Evolutionary conservation across 2,797 vertebrate genomes (phyloP).

Genomic region (Microhierax caerulescens): DNA sequence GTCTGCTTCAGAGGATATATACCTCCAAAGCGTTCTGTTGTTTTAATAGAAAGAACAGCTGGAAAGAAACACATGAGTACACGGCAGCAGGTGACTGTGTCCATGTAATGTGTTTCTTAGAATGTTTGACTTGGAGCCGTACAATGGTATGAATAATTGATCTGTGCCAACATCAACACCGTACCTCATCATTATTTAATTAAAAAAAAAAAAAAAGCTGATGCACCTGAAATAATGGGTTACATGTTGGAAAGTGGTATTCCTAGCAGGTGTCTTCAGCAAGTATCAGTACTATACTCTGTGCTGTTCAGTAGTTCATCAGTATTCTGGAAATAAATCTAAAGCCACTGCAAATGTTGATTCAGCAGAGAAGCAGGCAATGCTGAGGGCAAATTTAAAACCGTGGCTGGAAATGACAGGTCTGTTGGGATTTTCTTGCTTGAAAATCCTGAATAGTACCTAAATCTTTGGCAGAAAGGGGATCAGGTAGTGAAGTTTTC

Average conservation of each 20-base stretch:
- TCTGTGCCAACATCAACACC: constrained; percentile 56
- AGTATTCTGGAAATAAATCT: background rate
- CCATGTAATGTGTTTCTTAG: background rate
- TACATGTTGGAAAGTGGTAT: background rate
- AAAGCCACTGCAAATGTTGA: background rate
- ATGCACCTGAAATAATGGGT: background rate
- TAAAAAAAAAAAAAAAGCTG: background rate
- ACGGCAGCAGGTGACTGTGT: background rate
- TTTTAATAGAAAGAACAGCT: background rate
- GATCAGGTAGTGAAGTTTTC: background rate
- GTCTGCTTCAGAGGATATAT: background rate
- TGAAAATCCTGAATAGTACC: background rate
- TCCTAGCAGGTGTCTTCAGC: background rate
- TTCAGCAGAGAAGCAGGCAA: background rate
- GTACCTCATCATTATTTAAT: constrained; percentile 34
- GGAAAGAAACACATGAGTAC: background rate
- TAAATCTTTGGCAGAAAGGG: background rate
- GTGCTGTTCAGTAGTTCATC: background rate
- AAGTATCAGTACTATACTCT: background rate
- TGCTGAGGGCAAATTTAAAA: background rate
- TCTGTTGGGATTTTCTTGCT: background rate
- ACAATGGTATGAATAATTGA: constrained; percentile 45
- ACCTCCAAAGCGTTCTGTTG: background rate
- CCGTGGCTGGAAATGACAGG: background rate
- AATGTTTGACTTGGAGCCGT: constrained; percentile 33